Conservation (phyloP, 2,888 invertebrate species). For the Buathra laborator region DNA sequence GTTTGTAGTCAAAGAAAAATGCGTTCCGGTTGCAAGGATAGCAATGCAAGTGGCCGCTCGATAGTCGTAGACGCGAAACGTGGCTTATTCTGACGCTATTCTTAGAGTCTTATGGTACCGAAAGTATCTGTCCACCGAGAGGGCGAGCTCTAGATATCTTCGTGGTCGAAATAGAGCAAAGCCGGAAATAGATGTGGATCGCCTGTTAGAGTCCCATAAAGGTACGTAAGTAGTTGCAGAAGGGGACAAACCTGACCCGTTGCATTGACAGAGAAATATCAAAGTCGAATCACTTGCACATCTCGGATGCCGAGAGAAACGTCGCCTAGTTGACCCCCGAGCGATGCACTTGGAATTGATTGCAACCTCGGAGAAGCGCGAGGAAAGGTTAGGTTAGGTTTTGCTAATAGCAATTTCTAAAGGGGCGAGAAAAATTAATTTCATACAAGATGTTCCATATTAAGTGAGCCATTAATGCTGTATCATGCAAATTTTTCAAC, state of each 20-base stretch:
- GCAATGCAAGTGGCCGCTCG: neutral
- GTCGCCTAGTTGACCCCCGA: neutral
- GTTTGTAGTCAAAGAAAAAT: neutral
- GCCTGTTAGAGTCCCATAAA: slow-evolving; percentile 70
- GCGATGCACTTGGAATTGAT: slow-evolving; percentile 1
- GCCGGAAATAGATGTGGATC: slow-evolving; percentile 72
- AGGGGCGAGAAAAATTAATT: too few species aligned
- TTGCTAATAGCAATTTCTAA: too few species aligned
- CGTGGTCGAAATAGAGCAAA: slow-evolving; percentile 73
- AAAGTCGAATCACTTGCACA: slow-evolving; percentile 18
- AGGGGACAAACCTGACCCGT: slow-evolving; percentile 19
- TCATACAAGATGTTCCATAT: too few species aligned
- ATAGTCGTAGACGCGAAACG: slow-evolving; percentile 2
- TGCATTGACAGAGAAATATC: slow-evolving; percentile 16
- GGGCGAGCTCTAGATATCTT: slow-evolving; percentile 73
- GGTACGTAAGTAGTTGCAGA: slow-evolving; percentile 16
- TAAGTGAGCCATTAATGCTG: too few species aligned
- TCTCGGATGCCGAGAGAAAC: slow-evolving; percentile 16
- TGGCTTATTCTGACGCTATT: slow-evolving; percentile 56
- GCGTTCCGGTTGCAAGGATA: slow-evolving; percentile 15
- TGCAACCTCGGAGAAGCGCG: neutral
- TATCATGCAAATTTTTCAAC: too few species aligned
- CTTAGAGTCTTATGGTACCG: slow-evolving; percentile 56
- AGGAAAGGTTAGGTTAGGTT: neutral
- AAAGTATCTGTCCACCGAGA: slow-evolving; percentile 51